Percentiles rank a stretch among this genome's conserved stretches.
These are phyloP conservation scores for Arvicanthis niloticus DNA, from an alignment of 2,113 vertebrate species.

Conservation along the genomic window DNA sequence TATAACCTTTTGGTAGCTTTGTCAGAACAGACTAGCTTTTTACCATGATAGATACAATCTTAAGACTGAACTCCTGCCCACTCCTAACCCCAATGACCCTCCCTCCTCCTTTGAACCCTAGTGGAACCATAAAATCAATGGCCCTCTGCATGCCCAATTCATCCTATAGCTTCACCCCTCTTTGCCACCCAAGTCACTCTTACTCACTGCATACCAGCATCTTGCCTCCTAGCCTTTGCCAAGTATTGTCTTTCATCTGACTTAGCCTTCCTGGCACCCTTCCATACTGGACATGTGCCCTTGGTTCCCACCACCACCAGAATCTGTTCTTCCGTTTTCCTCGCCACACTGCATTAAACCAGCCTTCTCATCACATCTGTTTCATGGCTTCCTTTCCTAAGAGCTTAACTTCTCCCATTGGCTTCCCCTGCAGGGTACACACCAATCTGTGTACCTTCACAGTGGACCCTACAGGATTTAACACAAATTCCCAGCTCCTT, in stretches of 20 bases:
- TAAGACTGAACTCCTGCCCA: neutral
- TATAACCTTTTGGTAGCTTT: neutral
- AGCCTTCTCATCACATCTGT: neutral
- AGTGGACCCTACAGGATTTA: neutral
- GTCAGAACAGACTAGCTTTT: neutral
- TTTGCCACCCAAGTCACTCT: neutral
- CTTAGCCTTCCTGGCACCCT: neutral
- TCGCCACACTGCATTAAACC: neutral
- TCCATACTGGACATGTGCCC: neutral
- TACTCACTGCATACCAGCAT: fast-evolving
- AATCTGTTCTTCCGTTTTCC: neutral
- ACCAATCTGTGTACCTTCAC: neutral
- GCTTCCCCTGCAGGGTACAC: fast-evolving
- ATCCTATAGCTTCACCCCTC: neutral
- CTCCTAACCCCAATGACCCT: neutral
- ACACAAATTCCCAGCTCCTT: neutral
- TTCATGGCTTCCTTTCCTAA: neutral
- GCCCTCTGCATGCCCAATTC: fast-evolving
- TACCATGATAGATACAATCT: fast-evolving
- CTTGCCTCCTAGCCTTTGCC: neutral
- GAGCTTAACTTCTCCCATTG: neutral
- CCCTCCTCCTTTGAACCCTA: neutral
- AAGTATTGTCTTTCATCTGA: neutral
- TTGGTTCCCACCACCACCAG: neutral
- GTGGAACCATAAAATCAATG: neutral